phyloP scores from a whole-genome alignment of 2,888 invertebrate species.

The Stenodera caucasica region DNA sequence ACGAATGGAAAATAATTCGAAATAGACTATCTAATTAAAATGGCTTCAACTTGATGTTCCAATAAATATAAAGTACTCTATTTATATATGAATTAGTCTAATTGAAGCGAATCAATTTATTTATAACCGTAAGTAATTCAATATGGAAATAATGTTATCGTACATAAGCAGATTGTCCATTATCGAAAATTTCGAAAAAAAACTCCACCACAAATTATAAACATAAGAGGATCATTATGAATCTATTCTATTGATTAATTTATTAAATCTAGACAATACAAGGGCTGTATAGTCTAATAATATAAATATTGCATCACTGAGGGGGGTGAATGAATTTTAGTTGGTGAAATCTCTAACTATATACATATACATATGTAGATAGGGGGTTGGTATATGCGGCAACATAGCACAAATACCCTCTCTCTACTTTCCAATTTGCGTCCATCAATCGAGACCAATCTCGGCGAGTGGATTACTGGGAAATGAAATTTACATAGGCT shows the following conservation, averaged over 20 bases:
- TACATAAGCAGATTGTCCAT: neutral
- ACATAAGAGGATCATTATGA: neutral
- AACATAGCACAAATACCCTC: slow-evolving; percentile 43
- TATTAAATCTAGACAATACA: too few relatives aligned
- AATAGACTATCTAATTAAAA: neutral
- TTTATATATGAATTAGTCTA: neutral
- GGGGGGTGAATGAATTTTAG: neutral
- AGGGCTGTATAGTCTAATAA: too few relatives aligned
- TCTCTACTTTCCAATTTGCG: slow-evolving; percentile 66
- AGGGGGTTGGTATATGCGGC: slow-evolving; percentile 29
- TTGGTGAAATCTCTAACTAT: neutral
- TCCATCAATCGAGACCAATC: slow-evolving; percentile 73
- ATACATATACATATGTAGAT: neutral
- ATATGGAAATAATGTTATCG: too few relatives aligned
- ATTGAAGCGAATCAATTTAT: neutral
- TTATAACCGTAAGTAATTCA: too few relatives aligned
- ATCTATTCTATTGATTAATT: too few relatives aligned
- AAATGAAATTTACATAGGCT: slow-evolving; percentile 72
- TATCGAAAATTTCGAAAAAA: neutral
- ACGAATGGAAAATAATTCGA: neutral
- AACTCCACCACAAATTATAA: neutral
- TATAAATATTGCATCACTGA: too few relatives aligned
- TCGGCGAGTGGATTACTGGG: slow-evolving; percentile 70
- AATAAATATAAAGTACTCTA: neutral
- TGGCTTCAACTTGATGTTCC: neutral